Base-by-base conservation (phyloP, 2,888 invertebrate species). In the Geotrupes spiniger region DNA sequence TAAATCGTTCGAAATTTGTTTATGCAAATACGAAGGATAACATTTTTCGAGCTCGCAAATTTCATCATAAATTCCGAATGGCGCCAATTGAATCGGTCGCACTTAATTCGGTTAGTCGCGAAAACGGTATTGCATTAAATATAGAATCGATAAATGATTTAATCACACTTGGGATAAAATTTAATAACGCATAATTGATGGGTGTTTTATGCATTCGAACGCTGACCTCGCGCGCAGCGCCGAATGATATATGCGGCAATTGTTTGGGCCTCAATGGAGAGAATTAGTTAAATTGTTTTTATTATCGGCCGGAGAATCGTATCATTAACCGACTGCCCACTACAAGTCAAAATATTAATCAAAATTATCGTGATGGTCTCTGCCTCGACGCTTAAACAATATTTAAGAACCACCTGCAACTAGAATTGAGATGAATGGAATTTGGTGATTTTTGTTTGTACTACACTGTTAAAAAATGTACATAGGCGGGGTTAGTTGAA, bases 261-360 rank as follows among this genome's bases (percentile, higher is more conserved):
- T 48, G 48, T 48, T 42, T 28, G 31, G 36, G 37, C 42, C 38
- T 43, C 42, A 48, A 48, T 43, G 42, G 43, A 36, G 28, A 29
- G 48, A 46, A 48, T 48, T 48, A 48, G 43, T 42, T 48, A 48
- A 48, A 48, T 48, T 48, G 48, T 48, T 48, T 48, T 38, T 48
- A 43, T 38, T 48, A 48, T 48, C 48, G 42, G 17, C n/a, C 28
- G 15, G 38, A 42, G 43, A 29, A 48, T 48, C 48, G 29, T 25
- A 15, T 42, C 42, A 38, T 46, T 46, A 45, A 46, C 40, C 25
- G 12, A 40, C 46, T 46, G 31, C 46, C 46, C 46, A 46, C 46
- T 26, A 28, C 46, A 33, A 46, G 43, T 36, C 42, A 27, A 48
- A 43, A 48, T 48, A 48, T 48, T 42, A 48, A 48, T 48, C 48